Evolutionary conservation across 2,797 vertebrate genomes (phyloP), one percentile per base, ranked within the genome.

Genomic region (Pyrocephalus nanus): DNA sequence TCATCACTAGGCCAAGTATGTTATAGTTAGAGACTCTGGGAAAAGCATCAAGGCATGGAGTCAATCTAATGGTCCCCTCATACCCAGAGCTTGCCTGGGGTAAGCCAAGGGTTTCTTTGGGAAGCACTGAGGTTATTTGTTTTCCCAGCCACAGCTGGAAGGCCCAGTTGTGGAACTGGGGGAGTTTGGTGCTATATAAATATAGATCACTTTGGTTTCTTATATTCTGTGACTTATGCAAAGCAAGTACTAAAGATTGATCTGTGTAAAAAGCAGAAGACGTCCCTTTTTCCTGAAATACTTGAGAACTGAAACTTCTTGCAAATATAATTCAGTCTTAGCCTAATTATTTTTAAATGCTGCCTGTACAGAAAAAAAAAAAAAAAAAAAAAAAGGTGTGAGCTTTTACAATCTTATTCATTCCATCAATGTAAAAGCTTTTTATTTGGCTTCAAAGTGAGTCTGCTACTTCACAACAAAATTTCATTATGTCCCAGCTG

Each of bases 401-500:
- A 97, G 95, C 69, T 96, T 96, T 94, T 96, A 92, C 80, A 93
- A 95, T 96, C 88, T 96, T 92, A 95, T 95, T 97, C 78, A 86
- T 94, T 96, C 80, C 75, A 88, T 95, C 83, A 4, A 57, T 90
- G 88, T 88, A 84, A 97, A 97, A 97, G 85, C 93, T 97, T 98
- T 97, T 96, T 93, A 96, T 97, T 97, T 96, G 82, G 85, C 94
- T 98, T 97, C 97, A 97, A 97, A 98, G 97, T 90, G 26, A 96
- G 62, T 80, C 96, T 97, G 71, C 95, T 94, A 87, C 97, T 97
- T 97, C 96, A 97, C 93, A 97, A 97, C 95, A 96, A 98, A 98
- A 97, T 97, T 97, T 98, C 97, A 97, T 98, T 97, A 96, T 96
- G 89, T 98, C 96, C 95, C 96, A 95, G 92, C 85, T 97, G 97